Evolutionary conservation across 2,113 vertebrate genomes (phyloP).

Genomic region (Mola mola): DNA sequence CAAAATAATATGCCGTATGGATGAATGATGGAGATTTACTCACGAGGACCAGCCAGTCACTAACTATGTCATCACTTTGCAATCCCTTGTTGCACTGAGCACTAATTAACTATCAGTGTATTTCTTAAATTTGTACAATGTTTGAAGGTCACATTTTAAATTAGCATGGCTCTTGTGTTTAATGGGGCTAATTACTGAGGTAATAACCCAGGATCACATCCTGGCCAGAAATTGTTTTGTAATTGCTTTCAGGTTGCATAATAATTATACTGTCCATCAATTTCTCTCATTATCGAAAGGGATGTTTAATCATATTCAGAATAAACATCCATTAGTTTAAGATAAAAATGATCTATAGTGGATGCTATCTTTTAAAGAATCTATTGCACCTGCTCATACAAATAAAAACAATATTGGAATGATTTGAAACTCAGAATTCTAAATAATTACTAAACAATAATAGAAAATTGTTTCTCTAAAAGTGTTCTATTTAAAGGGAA

Average conservation of each 20-base stretch:
- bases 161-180: slow-evolving; percentile 49
- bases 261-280: slow-evolving; percentile 66
- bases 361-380: too few relatives aligned
- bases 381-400: neutral
- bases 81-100: slow-evolving; percentile 18
- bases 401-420: neutral
- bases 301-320: slow-evolving; percentile 51
- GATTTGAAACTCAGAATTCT: slow-evolving; percentile 13
- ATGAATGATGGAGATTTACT: too few relatives aligned
- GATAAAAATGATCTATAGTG: too few relatives aligned
- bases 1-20: too few relatives aligned
- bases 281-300: slow-evolving; percentile 56
- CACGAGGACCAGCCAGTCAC: too few relatives aligned
- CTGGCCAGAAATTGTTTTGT: slow-evolving; percentile 70
- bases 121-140: slow-evolving; percentile 55
- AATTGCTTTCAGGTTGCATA: slow-evolving; percentile 72
- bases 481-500: neutral
- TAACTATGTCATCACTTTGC: neutral
- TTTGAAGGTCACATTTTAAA: slow-evolving; percentile 70
- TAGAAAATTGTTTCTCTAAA: too few relatives aligned
- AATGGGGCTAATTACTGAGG: slow-evolving; percentile 72
- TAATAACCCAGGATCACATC: slow-evolving; percentile 66
- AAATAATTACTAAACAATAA: too few relatives aligned
- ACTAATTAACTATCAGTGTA: slow-evolving; percentile 36
- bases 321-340: slow-evolving; percentile 34